phyloP scores from a whole-genome alignment of 2,888 invertebrate genomes.

The Camponotus fellah region DNA sequence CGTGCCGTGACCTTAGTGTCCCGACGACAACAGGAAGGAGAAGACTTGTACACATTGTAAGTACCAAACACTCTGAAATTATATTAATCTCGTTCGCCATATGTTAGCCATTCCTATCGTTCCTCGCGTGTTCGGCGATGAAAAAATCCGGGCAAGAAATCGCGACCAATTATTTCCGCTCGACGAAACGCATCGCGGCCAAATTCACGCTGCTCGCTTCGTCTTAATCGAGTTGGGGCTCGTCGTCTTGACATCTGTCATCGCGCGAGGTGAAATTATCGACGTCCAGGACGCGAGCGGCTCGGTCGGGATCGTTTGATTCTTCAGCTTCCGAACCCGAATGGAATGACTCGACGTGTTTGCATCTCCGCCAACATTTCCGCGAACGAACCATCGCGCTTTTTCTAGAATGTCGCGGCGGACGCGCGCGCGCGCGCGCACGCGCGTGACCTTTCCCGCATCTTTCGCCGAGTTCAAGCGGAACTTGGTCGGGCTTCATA shows the following conservation, averaged over 20 bases:
- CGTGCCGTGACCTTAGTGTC: slow-evolving; percentile 64
- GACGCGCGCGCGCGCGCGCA: slow-evolving; percentile 42
- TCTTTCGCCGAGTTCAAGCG: slow-evolving; percentile 52
- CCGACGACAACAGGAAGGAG: slow-evolving; percentile 61
- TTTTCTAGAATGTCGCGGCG: slow-evolving; percentile 60
- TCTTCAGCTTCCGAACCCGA: neutral
- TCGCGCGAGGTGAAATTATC: neutral
- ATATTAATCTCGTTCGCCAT: slow-evolving; percentile 44
- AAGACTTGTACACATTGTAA: slow-evolving; percentile 68
- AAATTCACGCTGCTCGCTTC: neutral
- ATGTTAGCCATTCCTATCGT: slow-evolving; percentile 55
- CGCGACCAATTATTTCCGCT: neutral
- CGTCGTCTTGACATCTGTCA: neutral
- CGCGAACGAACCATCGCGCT: slow-evolving; percentile 57
- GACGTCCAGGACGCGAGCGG: neutral
- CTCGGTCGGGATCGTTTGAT: neutral
- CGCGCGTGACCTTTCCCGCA: slow-evolving; percentile 65
- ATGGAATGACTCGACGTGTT: neutral
- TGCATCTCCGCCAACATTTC: neutral
- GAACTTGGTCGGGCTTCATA: neutral
- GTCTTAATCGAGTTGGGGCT: neutral
- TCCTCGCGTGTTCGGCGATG: neutral
- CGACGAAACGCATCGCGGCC: slow-evolving; percentile 38
- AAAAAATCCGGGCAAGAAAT: neutral
- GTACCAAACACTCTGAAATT: slow-evolving; percentile 49